A percentile compares a stretch with the other conserved stretches of the same genome.
Conservation (phyloP, 1,140 invertebrate genomes). For the Drosophila setifemur region DNA sequence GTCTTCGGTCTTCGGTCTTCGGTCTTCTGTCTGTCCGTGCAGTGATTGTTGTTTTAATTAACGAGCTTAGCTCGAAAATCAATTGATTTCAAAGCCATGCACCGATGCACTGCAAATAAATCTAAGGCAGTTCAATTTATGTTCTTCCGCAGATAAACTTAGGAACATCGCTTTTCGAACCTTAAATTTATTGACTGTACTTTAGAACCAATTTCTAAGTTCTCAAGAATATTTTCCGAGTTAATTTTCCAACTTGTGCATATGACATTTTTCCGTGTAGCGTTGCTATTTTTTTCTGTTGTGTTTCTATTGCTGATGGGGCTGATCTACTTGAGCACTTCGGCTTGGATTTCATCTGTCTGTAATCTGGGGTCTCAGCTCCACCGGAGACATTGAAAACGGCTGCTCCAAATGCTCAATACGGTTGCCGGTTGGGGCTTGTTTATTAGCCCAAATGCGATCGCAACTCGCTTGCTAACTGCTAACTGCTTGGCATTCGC, state of each 20-base stretch:
- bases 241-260: too few species aligned
- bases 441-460: constrained; percentile 38
- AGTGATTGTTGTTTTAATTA: constrained; percentile 77
- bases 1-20: constrained; percentile 19
- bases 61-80: constrained; percentile 55
- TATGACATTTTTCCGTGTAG: not conserved
- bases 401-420: constrained; percentile 34
- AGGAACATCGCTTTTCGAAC: too few species aligned
- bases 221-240: too few species aligned
- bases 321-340: constrained; percentile 33
- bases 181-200: too few species aligned
- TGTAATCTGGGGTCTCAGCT: constrained; percentile 18
- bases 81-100: constrained; percentile 36
- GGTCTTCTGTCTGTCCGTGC: constrained; percentile 21
- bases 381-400: constrained; percentile 14
- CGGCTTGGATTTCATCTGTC: constrained; percentile 30
- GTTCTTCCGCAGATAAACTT: too few species aligned
- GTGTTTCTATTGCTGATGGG: not conserved
- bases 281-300: not conserved
- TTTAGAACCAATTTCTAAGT: too few species aligned
- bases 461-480: not conserved
- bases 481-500: not conserved
- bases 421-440: constrained; percentile 19
- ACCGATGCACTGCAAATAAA: not conserved
- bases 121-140: not conserved